Evolutionary conservation across 2,797 vertebrate species (phyloP).

Genomic region (Anolis apletophallus): DNA sequence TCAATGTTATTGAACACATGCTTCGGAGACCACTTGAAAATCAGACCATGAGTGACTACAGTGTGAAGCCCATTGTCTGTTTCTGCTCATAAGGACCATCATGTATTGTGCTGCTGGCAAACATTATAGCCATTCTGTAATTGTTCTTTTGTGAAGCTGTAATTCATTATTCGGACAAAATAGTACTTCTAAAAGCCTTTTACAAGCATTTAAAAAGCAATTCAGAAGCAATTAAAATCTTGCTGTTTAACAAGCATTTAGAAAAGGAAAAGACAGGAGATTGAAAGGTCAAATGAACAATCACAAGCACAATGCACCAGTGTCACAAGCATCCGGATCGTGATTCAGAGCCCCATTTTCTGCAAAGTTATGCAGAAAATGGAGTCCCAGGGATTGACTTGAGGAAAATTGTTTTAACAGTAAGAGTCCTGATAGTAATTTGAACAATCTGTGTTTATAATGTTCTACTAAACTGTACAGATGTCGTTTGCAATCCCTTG

Average conservation of each 20-base stretch:
- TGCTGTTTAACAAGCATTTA: constrained; percentile 25
- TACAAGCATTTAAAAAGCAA: constrained; percentile 23
- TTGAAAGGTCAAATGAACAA: constrained; percentile 24
- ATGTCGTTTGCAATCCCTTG: not conserved
- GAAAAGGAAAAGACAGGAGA: constrained; percentile 5
- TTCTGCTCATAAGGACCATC: not conserved
- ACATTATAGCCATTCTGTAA: not conserved
- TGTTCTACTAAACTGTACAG: not conserved
- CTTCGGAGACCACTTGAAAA: not conserved
- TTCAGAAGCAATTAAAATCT: constrained; percentile 28
- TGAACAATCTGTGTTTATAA: not conserved
- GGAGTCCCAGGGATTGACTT: not conserved
- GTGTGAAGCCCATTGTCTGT: not conserved
- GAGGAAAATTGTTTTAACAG: not conserved
- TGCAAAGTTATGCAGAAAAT: not conserved
- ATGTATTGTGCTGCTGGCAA: not conserved
- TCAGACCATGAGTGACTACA: not conserved
- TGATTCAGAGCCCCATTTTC: not conserved
- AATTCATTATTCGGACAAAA: constrained; percentile 11
- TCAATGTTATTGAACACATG: not conserved
- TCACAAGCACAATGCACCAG: constrained; percentile 9
- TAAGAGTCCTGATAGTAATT: not conserved
- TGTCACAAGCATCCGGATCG: not conserved
- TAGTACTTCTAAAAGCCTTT: constrained; percentile 6
- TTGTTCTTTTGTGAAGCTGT: not conserved